phyloP scores from a whole-genome alignment of 1,140 invertebrate genomes.

The Brachionus rotundiformis region DNA sequence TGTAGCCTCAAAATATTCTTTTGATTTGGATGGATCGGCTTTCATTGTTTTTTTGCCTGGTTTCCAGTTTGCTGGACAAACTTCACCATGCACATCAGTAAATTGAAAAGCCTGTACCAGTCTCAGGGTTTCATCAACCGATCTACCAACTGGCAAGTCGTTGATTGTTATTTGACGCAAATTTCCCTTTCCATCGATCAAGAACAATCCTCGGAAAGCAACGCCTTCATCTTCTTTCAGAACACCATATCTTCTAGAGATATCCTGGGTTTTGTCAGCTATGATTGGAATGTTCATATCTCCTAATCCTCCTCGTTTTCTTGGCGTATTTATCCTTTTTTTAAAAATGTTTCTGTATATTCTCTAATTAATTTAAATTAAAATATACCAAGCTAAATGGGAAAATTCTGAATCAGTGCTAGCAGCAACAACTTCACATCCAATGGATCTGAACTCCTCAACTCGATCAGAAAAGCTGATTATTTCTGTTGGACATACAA shows the following conservation, averaged over 20 bases:
- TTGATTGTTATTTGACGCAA: slow-evolving; percentile 95
- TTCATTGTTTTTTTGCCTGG: slow-evolving; percentile 93
- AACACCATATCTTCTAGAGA: slow-evolving; percentile 86
- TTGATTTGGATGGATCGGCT: slow-evolving; percentile 78
- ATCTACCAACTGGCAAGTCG: slow-evolving; percentile 91
- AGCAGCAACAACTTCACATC: slow-evolving; percentile 79
- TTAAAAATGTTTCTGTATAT: neutral
- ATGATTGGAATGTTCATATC: slow-evolving; percentile 92
- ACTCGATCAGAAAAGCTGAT: slow-evolving; percentile 85
- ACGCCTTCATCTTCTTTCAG: slow-evolving; percentile 81
- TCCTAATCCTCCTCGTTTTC: slow-evolving; percentile 92
- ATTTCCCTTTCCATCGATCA: slow-evolving; percentile 89
- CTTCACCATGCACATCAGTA: slow-evolving; percentile 69
- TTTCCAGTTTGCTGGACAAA: slow-evolving; percentile 88
- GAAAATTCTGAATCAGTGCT: slow-evolving; percentile 88
- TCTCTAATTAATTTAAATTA: neutral
- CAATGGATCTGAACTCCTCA: slow-evolving; percentile 79
- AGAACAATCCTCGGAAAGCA: slow-evolving; percentile 91
- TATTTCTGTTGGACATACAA: slow-evolving; percentile 94
- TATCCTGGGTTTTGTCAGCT: slow-evolving; percentile 84
- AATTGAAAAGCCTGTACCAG: slow-evolving; percentile 73
- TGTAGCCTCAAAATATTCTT: slow-evolving; percentile 75
- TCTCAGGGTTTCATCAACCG: slow-evolving; percentile 70
- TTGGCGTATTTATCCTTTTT: slow-evolving; percentile 80
- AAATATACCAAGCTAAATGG: slow-evolving; percentile 79